Evolutionary conservation across 2,113 vertebrate genomes (phyloP).

Genomic region (Bagarius yarrelli): DNA sequence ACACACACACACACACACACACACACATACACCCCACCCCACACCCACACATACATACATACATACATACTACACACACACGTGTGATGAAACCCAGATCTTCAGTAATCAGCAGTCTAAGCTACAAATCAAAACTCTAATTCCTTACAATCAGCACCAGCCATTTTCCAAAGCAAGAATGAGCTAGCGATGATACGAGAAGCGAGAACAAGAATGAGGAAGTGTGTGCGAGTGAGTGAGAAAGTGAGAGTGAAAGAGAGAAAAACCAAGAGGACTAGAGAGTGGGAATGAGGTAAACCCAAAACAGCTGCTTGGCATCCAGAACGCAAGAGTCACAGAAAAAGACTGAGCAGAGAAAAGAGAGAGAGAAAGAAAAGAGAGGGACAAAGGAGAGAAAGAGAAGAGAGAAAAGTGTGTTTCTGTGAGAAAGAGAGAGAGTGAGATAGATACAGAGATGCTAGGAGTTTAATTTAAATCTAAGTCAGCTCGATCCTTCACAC

Average conservation of each 20-base stretch:
- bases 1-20: background rate
- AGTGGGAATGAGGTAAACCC: constrained; percentile 23
- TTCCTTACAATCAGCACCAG: constrained; percentile 3
- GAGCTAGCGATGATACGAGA: background rate
- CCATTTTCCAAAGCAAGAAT: background rate
- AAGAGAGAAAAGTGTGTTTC: background rate
- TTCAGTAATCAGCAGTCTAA: constrained; percentile 8
- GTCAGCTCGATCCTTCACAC: constrained; percentile 30
- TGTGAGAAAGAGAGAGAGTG: background rate
- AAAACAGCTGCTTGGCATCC: constrained; percentile 39
- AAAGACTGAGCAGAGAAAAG: too few relatives aligned
- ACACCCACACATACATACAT: too few relatives aligned
- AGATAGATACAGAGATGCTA: constrained; percentile 5
- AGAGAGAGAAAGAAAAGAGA: background rate
- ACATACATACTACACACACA: too few relatives aligned
- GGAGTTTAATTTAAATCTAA: constrained; percentile 32
- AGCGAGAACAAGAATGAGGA: background rate
- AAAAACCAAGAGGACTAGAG: background rate
- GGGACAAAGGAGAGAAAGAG: constrained; percentile 12
- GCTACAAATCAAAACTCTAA: constrained; percentile 5
- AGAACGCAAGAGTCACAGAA: too few relatives aligned
- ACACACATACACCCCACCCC: too few relatives aligned
- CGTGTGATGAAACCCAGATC: background rate
- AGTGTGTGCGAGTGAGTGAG: background rate
- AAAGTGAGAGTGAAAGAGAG: too few relatives aligned